Percentiles rank a stretch among this genome's conserved stretches.
Evolutionary conservation across 2,797 vertebrate species (phyloP).

Genomic region (Leptoclinus maculatus): DNA sequence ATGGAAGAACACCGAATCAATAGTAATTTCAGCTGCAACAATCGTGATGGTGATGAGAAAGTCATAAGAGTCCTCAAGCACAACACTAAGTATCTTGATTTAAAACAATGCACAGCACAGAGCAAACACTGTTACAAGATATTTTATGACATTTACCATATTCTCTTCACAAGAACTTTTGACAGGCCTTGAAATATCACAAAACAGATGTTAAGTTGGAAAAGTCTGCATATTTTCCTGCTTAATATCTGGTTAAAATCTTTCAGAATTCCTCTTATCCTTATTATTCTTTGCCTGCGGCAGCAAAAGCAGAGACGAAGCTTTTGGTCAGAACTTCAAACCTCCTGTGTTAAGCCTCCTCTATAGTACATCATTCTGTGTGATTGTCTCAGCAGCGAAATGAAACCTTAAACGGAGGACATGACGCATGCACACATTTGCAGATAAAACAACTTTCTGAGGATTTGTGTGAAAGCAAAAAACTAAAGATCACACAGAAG

Average conservation of each 20-base stretch:
- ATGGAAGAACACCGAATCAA: conserved; percentile 21
- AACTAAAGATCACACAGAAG: background rate
- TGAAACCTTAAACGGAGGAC: background rate
- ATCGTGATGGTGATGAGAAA: background rate
- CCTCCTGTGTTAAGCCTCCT: background rate
- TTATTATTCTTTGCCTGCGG: background rate
- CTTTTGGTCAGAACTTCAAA: background rate
- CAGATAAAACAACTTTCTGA: background rate
- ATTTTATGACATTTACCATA: conserved; percentile 12
- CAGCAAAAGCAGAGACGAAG: background rate
- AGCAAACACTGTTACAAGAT: background rate
- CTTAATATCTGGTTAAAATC: background rate
- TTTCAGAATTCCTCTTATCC: conserved; percentile 20
- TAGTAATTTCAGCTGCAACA: conserved; percentile 11
- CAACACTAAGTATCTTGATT: background rate
- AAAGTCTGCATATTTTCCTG: conserved; percentile 25
- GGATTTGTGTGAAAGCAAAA: background rate
- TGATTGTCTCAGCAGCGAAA: background rate
- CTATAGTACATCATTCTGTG: background rate
- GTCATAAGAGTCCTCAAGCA: background rate
- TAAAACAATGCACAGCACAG: background rate
- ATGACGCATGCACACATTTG: background rate
- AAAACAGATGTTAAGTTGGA: conserved; percentile 29
- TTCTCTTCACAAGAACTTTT: conserved; percentile 9
- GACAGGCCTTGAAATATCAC: background rate